Conservation (phyloP, 2,888 invertebrate species). For the Dasysyrphus tricinctus region DNA sequence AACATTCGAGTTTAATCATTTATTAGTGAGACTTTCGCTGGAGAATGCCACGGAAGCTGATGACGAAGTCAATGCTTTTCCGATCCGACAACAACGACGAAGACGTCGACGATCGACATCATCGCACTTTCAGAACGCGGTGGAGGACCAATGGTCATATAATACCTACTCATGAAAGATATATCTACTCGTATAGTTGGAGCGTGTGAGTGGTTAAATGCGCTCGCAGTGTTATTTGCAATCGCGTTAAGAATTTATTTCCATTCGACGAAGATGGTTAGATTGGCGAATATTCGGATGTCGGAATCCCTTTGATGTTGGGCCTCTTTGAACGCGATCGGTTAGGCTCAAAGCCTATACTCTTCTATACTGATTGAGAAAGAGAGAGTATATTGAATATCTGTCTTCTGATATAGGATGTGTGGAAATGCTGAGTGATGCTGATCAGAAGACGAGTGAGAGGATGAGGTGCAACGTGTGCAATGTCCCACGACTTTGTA, state of each 20-base stretch:
- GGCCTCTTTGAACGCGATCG: constrained; percentile 35
- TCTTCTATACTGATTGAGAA: constrained; percentile 35
- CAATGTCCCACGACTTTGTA: constrained; percentile 12
- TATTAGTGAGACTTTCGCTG: constrained; percentile 64
- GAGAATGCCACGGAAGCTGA: constrained; percentile 71
- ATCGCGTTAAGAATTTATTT: constrained; percentile 75
- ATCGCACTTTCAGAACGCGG: constrained; percentile 60
- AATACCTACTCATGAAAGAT: not conserved
- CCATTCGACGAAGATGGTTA: constrained; percentile 70
- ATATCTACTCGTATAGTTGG: constrained; percentile 1
- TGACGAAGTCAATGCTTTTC: constrained; percentile 55
- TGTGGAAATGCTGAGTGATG: constrained; percentile 3
- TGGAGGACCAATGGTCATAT: constrained; percentile 16
- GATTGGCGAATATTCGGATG: constrained; percentile 73
- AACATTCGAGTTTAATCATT: constrained; percentile 56
- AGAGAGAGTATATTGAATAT: not conserved
- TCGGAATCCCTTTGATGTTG: constrained; percentile 69
- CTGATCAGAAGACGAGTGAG: not conserved
- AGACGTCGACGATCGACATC: constrained; percentile 58
- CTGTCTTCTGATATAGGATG: not conserved
- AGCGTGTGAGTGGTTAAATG: constrained; percentile 59
- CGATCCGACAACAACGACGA: constrained; percentile 40
- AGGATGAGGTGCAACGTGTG: constrained; percentile 2
- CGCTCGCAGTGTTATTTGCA: constrained; percentile 63
- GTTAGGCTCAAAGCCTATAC: constrained; percentile 37